phyloP scores from a whole-genome alignment of 2,888 invertebrate species.

The Rotaria magnacalcarata region DNA sequence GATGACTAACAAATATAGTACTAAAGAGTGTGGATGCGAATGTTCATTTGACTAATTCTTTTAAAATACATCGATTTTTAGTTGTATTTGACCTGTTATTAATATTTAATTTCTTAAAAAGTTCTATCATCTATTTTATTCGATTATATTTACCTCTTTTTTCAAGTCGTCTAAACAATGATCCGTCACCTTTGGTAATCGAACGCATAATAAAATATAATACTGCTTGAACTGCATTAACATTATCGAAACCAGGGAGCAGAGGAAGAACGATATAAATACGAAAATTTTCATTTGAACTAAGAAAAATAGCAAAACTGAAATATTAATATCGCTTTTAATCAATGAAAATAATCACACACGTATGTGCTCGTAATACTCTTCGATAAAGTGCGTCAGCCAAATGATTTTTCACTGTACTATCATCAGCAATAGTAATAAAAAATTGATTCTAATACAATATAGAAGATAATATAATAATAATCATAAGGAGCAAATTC shows the following conservation, averaged over 20 bases:
- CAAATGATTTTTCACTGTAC: conserved; percentile 75
- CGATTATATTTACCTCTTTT: conserved; percentile 60
- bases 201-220: conserved; percentile 96
- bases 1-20: too few species aligned
- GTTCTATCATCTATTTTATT: too few species aligned
- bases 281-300: conserved; percentile 73
- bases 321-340: not conserved
- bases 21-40: too few species aligned
- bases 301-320: conserved; percentile 54
- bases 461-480: not conserved
- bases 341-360: not conserved
- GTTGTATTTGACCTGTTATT: too few species aligned
- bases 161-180: conserved; percentile 57
- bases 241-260: conserved; percentile 92
- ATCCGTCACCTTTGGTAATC: conserved; percentile 82
- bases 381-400: conserved; percentile 79
- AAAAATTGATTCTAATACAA: conserved; percentile 77
- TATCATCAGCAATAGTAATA: conserved; percentile 62
- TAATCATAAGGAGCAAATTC: not conserved
- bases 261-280: conserved; percentile 86
- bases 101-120: too few species aligned
- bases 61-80: too few species aligned
- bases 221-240: conserved; percentile 79
- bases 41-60: too few species aligned
- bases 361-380: conserved; percentile 69